Evolutionary conservation across 2,888 invertebrate species (phyloP).

Genomic region (Chrysina gloriosa): DNA sequence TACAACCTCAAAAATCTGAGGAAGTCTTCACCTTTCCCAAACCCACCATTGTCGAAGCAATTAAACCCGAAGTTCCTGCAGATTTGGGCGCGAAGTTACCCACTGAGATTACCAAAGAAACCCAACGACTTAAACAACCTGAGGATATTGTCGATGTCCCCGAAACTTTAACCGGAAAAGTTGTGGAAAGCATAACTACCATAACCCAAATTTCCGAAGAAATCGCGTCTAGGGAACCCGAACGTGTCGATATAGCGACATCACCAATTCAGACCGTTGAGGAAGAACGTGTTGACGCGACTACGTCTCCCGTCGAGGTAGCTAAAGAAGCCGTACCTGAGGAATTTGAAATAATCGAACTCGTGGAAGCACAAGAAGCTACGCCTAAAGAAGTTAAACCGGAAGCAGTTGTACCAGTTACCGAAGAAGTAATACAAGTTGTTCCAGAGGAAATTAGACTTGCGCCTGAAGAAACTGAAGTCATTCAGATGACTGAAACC

Average conservation of each 20-base stretch:
- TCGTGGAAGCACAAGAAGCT: not conserved
- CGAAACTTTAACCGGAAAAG: too few relatives aligned
- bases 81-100: not conserved
- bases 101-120: not conserved
- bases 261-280: conserved; percentile 34
- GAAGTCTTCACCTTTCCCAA: too few relatives aligned
- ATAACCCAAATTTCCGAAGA: not conserved
- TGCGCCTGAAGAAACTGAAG: not conserved
- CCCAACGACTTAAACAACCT: not conserved
- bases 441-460: not conserved
- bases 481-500: not conserved
- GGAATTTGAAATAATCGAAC: not conserved
- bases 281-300: conserved; percentile 26
- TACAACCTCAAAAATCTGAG: too few relatives aligned
- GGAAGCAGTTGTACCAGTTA: too few relatives aligned
- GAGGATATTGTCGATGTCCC: not conserved
- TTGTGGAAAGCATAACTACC: not conserved
- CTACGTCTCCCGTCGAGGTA: conserved; percentile 11
- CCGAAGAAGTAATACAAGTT: too few relatives aligned
- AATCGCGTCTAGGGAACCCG: conserved; percentile 34
- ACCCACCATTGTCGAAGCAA: not conserved
- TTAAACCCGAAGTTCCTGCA: not conserved
- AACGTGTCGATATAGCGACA: not conserved
- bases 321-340: not conserved
- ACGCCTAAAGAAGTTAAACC: not conserved